These are phyloP conservation scores for Thalpophila matura DNA, from an alignment of 2,888 invertebrate species.

Conservation along the genomic window DNA sequence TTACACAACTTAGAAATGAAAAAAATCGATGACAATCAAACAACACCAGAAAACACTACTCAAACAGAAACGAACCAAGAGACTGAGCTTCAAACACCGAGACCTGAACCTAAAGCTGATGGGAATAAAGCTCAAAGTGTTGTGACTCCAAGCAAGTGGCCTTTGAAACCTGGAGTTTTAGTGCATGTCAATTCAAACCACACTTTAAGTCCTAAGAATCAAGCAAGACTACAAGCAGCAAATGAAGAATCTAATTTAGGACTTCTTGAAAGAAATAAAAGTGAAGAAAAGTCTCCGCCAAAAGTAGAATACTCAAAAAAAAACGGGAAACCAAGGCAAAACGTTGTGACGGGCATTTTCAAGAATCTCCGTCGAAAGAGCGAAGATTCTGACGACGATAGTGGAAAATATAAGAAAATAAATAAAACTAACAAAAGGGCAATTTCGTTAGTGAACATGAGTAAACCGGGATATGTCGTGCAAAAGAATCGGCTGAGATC, in stretches of 20 bases:
- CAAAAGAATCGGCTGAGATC: constrained; percentile 83
- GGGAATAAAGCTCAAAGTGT: constrained; percentile 76
- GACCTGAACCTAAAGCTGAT: constrained; percentile 73
- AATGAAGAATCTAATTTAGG: constrained; percentile 80
- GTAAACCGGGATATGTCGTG: constrained; percentile 79
- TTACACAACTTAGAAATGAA: constrained; percentile 80
- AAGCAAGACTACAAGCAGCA: constrained; percentile 78
- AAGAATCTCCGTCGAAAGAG: constrained; percentile 82
- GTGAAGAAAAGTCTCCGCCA: constrained; percentile 65
- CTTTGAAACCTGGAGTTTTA: constrained; percentile 96
- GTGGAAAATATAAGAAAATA: constrained; percentile 86
- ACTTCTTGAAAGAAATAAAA: constrained; percentile 82
- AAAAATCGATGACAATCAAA: constrained; percentile 77
- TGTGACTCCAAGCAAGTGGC: constrained; percentile 94
- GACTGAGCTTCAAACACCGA: constrained; percentile 71
- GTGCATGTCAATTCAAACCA: constrained; percentile 96
- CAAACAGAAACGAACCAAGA: constrained; percentile 67
- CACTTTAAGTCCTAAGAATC: constrained; percentile 91
- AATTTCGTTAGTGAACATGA: constrained; percentile 81
- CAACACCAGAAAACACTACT: constrained; percentile 77
- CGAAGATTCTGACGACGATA: constrained; percentile 85
- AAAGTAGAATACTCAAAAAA: constrained; percentile 84
- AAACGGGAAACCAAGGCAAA: constrained; percentile 81
- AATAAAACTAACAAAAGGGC: constrained; percentile 87
- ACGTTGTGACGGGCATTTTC: constrained; percentile 80